A percentile compares a stretch with the other conserved stretches of the same genome.
phyloP scores from a whole-genome alignment of 2,113 vertebrate species.

The Lipotes vexillifer region DNA sequence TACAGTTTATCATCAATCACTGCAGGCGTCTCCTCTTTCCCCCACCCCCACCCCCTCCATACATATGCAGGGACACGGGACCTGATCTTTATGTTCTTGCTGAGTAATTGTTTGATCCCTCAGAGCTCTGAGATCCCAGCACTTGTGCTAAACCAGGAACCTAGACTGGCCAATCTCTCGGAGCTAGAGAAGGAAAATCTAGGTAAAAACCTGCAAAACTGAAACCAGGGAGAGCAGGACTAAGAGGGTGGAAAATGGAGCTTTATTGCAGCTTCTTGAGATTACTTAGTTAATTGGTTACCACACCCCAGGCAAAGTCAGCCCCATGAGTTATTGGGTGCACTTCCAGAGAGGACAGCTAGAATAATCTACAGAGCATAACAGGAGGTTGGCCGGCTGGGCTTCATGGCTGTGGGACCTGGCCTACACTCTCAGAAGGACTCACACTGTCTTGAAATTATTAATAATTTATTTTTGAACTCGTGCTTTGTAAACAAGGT shows the following conservation, averaged over 20 bases:
- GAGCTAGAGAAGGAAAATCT: not conserved
- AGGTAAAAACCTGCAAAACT: not conserved
- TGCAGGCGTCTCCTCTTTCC: not conserved
- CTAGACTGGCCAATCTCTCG: not conserved
- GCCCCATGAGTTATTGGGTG: not conserved
- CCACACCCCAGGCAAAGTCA: not conserved
- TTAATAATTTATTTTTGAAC: not conserved
- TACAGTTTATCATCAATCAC: not conserved
- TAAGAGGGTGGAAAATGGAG: not conserved
- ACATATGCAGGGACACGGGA: not conserved
- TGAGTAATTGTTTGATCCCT: not conserved
- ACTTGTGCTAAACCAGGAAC: not conserved
- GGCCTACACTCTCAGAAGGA: not conserved
- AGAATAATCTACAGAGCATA: not conserved
- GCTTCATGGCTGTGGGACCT: not conserved
- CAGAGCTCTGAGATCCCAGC: not conserved
- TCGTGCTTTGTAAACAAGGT: not conserved
- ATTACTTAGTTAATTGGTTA: not conserved
- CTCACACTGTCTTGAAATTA: not conserved
- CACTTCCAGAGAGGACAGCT: not conserved
- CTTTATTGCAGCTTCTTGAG: not conserved
- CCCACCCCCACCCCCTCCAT: too few relatives aligned
- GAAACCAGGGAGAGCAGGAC: not conserved
- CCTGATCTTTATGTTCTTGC: not conserved
- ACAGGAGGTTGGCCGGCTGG: not conserved